Percentiles rank a stretch among this genome's conserved stretches.
These are phyloP conservation scores for Otus scops DNA, from an alignment of 2,797 vertebrate genomes.

Conservation along the genomic window DNA sequence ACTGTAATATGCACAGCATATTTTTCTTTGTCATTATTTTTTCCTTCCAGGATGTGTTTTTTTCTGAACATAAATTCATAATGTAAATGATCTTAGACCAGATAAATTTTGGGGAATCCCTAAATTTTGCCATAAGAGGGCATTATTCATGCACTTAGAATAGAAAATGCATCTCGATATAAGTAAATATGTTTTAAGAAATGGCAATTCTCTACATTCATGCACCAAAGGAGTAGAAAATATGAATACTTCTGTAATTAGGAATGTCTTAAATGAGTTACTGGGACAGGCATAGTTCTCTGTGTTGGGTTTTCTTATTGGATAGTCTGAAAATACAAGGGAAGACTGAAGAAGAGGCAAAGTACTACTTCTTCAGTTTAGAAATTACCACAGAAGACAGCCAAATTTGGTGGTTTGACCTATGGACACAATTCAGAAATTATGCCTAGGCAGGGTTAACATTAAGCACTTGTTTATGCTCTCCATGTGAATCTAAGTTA, in stretches of 20 bases:
- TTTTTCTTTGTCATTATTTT: not conserved
- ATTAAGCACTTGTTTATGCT: not conserved
- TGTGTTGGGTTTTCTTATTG: not conserved
- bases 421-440: not conserved
- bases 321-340: not conserved
- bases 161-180: not conserved
- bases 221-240: not conserved
- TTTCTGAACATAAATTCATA: not conserved
- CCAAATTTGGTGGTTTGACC: not conserved
- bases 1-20: not conserved
- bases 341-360: not conserved
- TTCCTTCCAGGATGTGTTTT: not conserved
- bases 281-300: not conserved
- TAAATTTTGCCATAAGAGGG: constrained; percentile 59
- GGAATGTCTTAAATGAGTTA: not conserved
- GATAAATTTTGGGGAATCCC: not conserved
- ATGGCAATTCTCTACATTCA: not conserved
- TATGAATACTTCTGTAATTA: not conserved
- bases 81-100: not conserved
- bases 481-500: not conserved
- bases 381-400: not conserved
- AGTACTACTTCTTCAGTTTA: not conserved
- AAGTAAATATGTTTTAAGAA: not conserved
- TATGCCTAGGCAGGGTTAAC: not conserved
- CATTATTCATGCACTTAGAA: constrained; percentile 43